A percentile compares a stretch with the other conserved stretches of the same genome.
phyloP scores from a whole-genome alignment of 2,797 vertebrate genomes.

The Pachyuromys duprasi region DNA sequence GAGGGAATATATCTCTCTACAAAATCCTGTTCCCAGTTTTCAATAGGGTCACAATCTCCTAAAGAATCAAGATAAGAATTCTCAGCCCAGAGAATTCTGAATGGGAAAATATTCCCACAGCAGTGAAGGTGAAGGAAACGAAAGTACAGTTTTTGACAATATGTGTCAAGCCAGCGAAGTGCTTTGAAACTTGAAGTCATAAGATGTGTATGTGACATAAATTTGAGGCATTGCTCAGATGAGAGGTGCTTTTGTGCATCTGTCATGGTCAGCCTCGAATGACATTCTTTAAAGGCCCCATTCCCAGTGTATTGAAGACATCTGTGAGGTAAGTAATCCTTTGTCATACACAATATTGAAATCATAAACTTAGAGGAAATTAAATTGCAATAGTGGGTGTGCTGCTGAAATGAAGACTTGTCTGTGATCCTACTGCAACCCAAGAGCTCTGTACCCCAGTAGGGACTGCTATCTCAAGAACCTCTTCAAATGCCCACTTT shows the following conservation, averaged over 20 bases:
- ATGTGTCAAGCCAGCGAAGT: constrained; percentile 23
- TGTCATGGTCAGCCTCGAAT: constrained; percentile 39
- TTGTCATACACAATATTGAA: constrained; percentile 31
- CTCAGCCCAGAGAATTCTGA: constrained; percentile 13
- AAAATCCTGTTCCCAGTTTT: background rate
- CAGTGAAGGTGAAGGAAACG: background rate
- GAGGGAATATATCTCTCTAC: background rate
- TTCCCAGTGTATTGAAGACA: background rate
- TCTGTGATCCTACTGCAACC: background rate
- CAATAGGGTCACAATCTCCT: background rate
- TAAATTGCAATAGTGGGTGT: background rate
- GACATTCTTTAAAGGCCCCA: constrained; percentile 1
- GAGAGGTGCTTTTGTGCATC: background rate
- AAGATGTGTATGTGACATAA: background rate
- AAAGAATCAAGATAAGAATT: background rate
- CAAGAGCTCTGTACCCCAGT: background rate
- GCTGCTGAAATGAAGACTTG: background rate
- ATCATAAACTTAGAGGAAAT: constrained; percentile 14
- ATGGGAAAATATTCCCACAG: background rate
- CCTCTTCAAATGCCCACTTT: background rate
- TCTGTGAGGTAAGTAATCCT: constrained; percentile 23
- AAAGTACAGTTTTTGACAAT: background rate
- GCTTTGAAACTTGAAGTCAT: constrained; percentile 30
- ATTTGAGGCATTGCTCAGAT: constrained; percentile 2
- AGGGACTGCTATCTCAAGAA: background rate